Conservation (phyloP, 2,113 vertebrate genomes). For the Bambusicola thoracicus region DNA sequence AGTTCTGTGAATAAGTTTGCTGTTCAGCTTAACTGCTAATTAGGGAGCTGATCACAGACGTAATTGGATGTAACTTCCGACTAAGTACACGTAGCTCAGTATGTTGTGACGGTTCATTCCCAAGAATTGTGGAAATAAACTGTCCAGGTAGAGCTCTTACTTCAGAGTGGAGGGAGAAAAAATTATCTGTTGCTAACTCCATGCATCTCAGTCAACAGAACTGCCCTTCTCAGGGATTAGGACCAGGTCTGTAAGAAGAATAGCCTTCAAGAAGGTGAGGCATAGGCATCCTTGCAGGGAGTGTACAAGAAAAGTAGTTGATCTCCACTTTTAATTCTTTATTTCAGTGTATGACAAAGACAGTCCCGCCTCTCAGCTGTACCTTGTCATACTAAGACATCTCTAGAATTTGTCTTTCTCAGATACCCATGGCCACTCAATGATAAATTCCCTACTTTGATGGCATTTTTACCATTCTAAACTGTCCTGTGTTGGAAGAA, state of each 20-base stretch:
- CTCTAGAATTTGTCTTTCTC: not conserved
- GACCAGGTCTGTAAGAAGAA: not conserved
- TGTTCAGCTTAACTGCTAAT: not conserved
- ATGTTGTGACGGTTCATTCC: not conserved
- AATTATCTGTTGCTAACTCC: not conserved
- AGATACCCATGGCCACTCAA: not conserved
- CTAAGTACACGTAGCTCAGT: not conserved
- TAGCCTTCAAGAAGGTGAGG: not conserved
- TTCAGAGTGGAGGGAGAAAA: not conserved
- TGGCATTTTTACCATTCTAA: not conserved
- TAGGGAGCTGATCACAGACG: not conserved
- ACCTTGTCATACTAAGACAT: not conserved
- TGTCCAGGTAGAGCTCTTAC: not conserved
- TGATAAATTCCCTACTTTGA: not conserved
- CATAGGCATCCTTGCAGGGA: not conserved
- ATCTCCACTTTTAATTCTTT: not conserved
- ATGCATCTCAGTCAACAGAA: not conserved
- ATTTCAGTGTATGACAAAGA: not conserved
- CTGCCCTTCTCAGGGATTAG: not conserved
- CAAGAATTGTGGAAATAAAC: not conserved
- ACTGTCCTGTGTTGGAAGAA: accelerated
- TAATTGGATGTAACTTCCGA: not conserved
- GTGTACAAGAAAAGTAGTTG: not conserved
- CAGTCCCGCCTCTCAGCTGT: not conserved
- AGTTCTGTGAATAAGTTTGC: not conserved